phyloP scores from a whole-genome alignment of 2,113 vertebrate genomes.

The Sclerurus mexicanus region DNA sequence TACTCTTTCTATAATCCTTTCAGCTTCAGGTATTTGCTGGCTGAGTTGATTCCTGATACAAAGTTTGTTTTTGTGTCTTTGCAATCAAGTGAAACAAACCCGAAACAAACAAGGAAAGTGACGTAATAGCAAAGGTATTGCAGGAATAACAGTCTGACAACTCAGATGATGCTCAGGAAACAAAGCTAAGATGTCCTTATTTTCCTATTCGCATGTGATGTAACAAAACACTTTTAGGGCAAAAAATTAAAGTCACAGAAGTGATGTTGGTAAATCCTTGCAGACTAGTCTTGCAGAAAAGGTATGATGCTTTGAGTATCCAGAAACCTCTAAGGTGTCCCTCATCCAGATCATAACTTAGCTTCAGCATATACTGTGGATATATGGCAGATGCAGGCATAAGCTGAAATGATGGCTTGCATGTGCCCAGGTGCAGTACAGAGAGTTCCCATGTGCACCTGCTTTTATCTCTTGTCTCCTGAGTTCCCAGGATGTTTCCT shows the following conservation, averaged over 20 bases:
- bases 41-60: neutral
- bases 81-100: neutral
- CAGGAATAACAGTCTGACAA: neutral
- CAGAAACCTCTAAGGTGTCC: neutral
- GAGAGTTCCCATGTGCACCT: neutral
- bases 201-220: neutral
- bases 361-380: neutral
- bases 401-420: neutral
- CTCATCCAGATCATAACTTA: neutral
- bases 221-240: neutral
- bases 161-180: neutral
- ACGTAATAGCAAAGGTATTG: neutral
- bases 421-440: neutral
- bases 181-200: neutral
- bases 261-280: neutral
- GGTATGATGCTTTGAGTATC: neutral
- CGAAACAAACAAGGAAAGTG: neutral
- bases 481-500: neutral
- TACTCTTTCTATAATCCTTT: neutral
- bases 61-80: neutral
- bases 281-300: neutral
- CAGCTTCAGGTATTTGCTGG: neutral
- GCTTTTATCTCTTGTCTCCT: neutral
- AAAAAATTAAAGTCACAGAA: neutral
- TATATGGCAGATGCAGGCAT: neutral